Conservation (phyloP, 2,888 invertebrate species). For the Apoda limacodes region DNA sequence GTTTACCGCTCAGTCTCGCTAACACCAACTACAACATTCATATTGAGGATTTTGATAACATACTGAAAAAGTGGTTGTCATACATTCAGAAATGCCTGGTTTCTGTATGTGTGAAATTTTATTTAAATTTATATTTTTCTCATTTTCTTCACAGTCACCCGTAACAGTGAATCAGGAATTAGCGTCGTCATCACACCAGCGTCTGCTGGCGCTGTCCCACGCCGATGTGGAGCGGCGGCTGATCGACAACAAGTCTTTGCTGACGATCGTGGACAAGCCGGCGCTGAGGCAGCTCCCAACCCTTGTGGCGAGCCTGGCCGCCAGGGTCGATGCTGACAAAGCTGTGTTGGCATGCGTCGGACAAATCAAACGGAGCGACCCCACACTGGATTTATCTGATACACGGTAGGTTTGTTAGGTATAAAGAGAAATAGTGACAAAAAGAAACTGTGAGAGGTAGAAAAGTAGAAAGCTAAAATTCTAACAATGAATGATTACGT, state of each 20-base stretch:
- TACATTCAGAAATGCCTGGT: too few relatives aligned
- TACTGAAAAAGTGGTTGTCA: too few relatives aligned
- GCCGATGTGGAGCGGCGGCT: conserved; percentile 89
- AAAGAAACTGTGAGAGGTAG: too few relatives aligned
- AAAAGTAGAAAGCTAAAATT: too few relatives aligned
- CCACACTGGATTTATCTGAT: conserved; percentile 71
- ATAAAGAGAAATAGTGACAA: too few relatives aligned
- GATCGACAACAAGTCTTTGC: conserved; percentile 90
- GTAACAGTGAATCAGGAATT: conserved; percentile 77
- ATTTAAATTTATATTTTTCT: too few relatives aligned
- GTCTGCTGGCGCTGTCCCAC: conserved; percentile 85
- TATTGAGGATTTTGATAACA: too few relatives aligned
- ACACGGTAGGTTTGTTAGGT: conserved; percentile 67
- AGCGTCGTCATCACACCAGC: conserved; percentile 89
- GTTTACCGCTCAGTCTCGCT: too few relatives aligned
- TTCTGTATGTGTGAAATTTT: too few relatives aligned
- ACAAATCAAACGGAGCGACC: conserved; percentile 74
- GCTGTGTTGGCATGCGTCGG: conserved; percentile 82
- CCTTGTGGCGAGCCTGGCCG: conserved; percentile 76
- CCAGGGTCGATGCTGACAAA: conserved; percentile 91
- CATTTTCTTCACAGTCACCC: conserved; percentile 38
- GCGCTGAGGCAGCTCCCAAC: conserved; percentile 80
- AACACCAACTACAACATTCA: too few relatives aligned
- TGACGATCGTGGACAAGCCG: conserved; percentile 87
- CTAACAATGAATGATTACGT: too few relatives aligned